Evolutionary conservation across 35 echinoderm and acorn worm species (phyloP), one percentile per base, ranked within the genome.

Genomic region (Heliocidaris tuberculata): DNA sequence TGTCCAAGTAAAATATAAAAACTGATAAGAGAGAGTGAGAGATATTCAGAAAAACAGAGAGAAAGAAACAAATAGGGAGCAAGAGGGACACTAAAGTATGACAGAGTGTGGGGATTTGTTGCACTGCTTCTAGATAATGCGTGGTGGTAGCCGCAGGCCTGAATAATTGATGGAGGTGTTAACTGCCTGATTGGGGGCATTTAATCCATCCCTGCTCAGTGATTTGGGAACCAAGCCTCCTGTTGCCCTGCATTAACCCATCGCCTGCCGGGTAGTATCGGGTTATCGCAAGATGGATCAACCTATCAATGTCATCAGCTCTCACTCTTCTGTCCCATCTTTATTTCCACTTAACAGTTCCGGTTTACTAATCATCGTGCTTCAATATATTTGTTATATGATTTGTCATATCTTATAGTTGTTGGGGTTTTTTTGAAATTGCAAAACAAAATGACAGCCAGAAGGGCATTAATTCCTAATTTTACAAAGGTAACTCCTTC

Each of bases 81-180:
- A 56, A 56, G 52, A 56, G 52, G 27, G 65, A 78, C 65, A 78
- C 65, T 24, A 78, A 78, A 78, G 65, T n/a, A 78, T 78, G 65
- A 78, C 65, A n/a, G 65, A 78, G 65, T 78, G 21, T 78, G 27
- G 65, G 65, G 65, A 78, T 78, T 78, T n/a, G 65, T n/a, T 78
- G 65, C 52, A 56, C 52, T 13, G 52, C 65, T 42, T 42, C 35
- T n/a, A 78, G 65, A 78, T 78, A 78, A 78, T 78, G 65, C 65
- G 21, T n/a, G 65, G 60, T 70, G 60, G 65, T 78, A 5, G 47
- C 91, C 91, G 16, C 48, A 52, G 91, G 91, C 91, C 91, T 50
- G 91, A 93, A 93, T 93, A 52, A 93, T 93, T 93, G 91, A 93
- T 59, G 50, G 91, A 93, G 91, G 91, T 93, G 91, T 93, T 93